Percentiles rank a stretch among this genome's conserved stretches.
phyloP scores from a whole-genome alignment of 2,888 invertebrate genomes.

The Candidula unifasciata region DNA sequence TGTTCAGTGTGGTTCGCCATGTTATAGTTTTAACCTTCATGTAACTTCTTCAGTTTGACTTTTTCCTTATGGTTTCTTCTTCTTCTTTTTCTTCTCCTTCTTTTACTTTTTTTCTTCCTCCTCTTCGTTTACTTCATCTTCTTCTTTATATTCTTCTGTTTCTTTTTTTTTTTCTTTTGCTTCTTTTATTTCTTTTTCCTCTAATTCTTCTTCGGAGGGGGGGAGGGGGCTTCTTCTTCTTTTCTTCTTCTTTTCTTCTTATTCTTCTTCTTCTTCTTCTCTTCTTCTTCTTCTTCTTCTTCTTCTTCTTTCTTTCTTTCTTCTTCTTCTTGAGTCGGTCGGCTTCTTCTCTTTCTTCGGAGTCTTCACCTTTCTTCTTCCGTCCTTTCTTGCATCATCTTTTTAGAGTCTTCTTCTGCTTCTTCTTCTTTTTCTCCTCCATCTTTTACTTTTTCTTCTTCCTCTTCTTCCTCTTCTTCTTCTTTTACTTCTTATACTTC shows the following conservation, averaged over 20 bases:
- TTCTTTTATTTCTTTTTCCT: neutral
- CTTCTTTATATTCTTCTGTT: neutral
- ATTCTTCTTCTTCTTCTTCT: neutral
- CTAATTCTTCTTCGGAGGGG: too few relatives aligned
- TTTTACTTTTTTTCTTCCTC: neutral
- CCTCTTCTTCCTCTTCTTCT: neutral
- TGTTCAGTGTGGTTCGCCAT: too few relatives aligned
- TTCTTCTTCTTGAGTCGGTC: neutral
- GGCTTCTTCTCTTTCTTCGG: neutral
- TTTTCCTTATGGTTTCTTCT: neutral
- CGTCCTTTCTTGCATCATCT: too few relatives aligned
- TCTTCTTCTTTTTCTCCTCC: neutral
- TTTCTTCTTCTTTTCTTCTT: neutral
- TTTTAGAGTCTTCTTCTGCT: neutral
- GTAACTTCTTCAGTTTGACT: too few relatives aligned
- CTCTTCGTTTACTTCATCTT: neutral
- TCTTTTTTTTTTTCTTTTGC: neutral
- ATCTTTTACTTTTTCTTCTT: neutral
- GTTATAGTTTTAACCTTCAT: too few relatives aligned
- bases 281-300: neutral
- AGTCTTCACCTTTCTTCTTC: too few relatives aligned
- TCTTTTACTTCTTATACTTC: neutral
- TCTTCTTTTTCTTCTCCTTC: neutral
- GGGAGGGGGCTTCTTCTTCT: too few relatives aligned
- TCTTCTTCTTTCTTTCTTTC: too few relatives aligned